Base-by-base conservation (phyloP, 2,888 invertebrate species). In the Aporophyla lueneburgensis region DNA sequence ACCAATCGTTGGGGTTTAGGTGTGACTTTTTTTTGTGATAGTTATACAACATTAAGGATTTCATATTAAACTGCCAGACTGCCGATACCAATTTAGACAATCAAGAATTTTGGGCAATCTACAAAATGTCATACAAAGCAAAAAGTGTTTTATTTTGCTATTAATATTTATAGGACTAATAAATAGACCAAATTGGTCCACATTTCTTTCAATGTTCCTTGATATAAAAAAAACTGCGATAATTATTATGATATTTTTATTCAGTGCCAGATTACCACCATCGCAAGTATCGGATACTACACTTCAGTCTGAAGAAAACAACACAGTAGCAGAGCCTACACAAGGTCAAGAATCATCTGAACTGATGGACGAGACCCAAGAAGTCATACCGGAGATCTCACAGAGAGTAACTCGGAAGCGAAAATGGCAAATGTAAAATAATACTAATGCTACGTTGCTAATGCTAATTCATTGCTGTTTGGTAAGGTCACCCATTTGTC, bases 331-430 rank as follows among this genome's bases (percentile, higher is more conserved):
- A 62, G 74, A 81, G 82, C 61, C 71, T 6, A 73, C 78, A n/a
- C 61, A 82, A 46, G 43, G 12, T 21, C 69, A 58, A 54, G 81
- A 81, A 12, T 74, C 84, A 0, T 85, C 86, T 1, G 92, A 93
- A 67, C 89, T 75, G 2, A 76, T 91, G 1, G 88, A 92, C 16
- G 61, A 87, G 10, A 90, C 91, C 0, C 93, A 93, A 75, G 91
- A 93, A 0, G 85, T 92, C 9, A 92, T 92, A 54, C 92, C 93
- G 0, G 95, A 94, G 80, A 91, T 93, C 21, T 94, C 95, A 0
- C 94, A 94, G 81, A 86, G 93, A 65, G 82, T 92, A n/a, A 87
- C 90, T 4, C 92, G 92, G 69, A 95, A 95, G 80, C 89, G 95
- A 80, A 95, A 94, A 78, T 88, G 93, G n/a, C 84, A 82, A 54